Base-by-base conservation (phyloP, 2,797 vertebrate species). In the Tolypeutes matacus region DNA sequence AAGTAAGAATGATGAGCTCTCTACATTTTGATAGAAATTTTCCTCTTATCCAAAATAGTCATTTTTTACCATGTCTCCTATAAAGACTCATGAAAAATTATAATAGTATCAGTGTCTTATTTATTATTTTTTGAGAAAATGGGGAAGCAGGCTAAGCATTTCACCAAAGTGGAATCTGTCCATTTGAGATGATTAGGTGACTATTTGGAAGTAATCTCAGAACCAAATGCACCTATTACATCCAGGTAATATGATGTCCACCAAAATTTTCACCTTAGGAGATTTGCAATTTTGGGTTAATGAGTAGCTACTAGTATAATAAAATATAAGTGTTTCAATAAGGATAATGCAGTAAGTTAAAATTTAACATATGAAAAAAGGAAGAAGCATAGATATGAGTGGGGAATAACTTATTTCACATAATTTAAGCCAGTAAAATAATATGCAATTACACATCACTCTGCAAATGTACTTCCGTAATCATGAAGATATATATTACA, bases 111-210 rank as follows among this genome's bases (percentile, higher is more conserved):
- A 20, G 18, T 56, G 53, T 20, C 53, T 20, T 56, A 20, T 56
- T 56, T 56, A 56, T 56, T 56, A 56, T 56, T 80, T 34, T 82
- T 91, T 94, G 27, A 70, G 27, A 76, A 77, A 89, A 86, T 49
- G 53, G 23, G 8, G 76, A 86, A 69, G 5, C 29, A 70, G 17
- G 3, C 12, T n/a, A 39, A 2, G 21, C 0, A 14, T 46, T 7
- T 77, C 34, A 29, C 42, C 23, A 65, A 81, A 51, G 12, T 85
- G 6, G 13, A 84, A 92, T 67, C 39, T 58, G 12, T 83, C 23
- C 49, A 0, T 88, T 7, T 72, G 31, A 72, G 27, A 42, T 21
- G 36, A 76, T 5, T 69, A 25, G 4, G 36, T n/a, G 13, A 5
- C 18, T 77, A 69, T 77, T 96, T 34, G 9, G 21, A 62, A 76